Base-by-base conservation (phyloP, 2,888 invertebrate genomes). In the Nomada ferruginata region DNA sequence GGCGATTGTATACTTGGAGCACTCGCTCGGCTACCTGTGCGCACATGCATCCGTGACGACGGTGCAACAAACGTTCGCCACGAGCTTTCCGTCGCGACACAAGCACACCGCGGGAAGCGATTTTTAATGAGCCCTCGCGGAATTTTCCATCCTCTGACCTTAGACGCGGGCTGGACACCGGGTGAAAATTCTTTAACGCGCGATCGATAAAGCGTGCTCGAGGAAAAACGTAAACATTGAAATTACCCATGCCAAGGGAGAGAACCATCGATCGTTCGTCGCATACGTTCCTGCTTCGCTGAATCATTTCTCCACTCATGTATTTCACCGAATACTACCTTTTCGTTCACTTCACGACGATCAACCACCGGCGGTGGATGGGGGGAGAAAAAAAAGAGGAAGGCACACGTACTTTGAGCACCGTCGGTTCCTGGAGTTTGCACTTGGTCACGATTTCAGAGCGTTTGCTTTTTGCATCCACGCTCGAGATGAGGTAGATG, bases 401-500 rank as follows among this genome's bases (percentile, higher is more conserved):
- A 20, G 11, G 13, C 4, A 11, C 23, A 26, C 57, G 47, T 61
- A 68, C 63, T 65, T 60, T 47, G 82, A 83, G 82, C 74, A 82
- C 47, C 76, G 57, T 13, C 63, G 65, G 29, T 72, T 74, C 76
- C 60, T 36, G 70, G 64, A 79, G 75, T 78, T 88, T 83, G 88
- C 91, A 91, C 92, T 93, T 92, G 91, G 92, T 91, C 92, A 92
- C 92, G 92, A 92, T 90, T 92, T 89, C 88, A 85, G 84, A 77
- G 85, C 87, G 83, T 88, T 90, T 87, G 88, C 86, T 88, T 89
- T 89, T 87, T 91, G 83, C 85, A 85, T 87, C 75, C 64, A 74
- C 52, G 78, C 87, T 85, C 68, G 82, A 85, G 83, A 87, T 75
- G 85, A 76, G 74, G 65, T 65, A 55, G 75, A 82, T 71, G 85